Evolutionary conservation across 2,888 invertebrate species (phyloP), one percentile per base, ranked within the genome.

Genomic region (Polietes domitor): DNA sequence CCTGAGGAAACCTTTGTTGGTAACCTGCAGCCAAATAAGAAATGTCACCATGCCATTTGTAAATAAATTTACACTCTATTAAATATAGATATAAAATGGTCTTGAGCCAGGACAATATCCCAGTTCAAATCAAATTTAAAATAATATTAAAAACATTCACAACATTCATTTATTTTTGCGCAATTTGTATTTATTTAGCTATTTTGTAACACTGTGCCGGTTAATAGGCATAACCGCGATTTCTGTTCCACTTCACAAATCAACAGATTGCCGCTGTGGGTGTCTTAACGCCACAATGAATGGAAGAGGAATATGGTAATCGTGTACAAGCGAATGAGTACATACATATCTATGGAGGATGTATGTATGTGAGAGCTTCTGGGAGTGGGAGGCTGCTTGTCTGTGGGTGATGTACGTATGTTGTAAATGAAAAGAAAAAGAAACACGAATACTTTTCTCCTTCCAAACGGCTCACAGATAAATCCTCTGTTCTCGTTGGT

Each of bases 181-280:
- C 3, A 50, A 17, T 50, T 50, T n/a, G 50, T n/a, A 4, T 50
- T n/a, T n/a, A n/a, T n/a, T n/a, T n/a, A n/a, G 5, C 32, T 32
- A 32, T 26, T 58, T 58, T 12, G 1, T 15, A 15, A 24, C 58
- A 58, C 26, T 26, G 58, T 58, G 26, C 12, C 15, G 10, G 32
- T n/a, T 70, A 28, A 28, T 17, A 58, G 32, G 21, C 61, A 61
- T 63, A 78, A 41, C 70, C 63, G 72, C 58, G 58, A 65, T 70
- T 58, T 70, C 5, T 55, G 68, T 77, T 79, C 43, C 74, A 41
- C 79, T 79, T 68, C 74, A 53, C 58, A 47, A 68, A 80, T 80
- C 74, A 80, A 80, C 74, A 80, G 74, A 80, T 80, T 74, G 79
- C 58, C 70, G 68, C 21, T 32, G 21, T 41, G 24, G 50, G 32